A percentile compares a stretch with the other conserved stretches of the same genome.
Conservation (phyloP, 2,888 invertebrate genomes). For the Gibbula magus region DNA sequence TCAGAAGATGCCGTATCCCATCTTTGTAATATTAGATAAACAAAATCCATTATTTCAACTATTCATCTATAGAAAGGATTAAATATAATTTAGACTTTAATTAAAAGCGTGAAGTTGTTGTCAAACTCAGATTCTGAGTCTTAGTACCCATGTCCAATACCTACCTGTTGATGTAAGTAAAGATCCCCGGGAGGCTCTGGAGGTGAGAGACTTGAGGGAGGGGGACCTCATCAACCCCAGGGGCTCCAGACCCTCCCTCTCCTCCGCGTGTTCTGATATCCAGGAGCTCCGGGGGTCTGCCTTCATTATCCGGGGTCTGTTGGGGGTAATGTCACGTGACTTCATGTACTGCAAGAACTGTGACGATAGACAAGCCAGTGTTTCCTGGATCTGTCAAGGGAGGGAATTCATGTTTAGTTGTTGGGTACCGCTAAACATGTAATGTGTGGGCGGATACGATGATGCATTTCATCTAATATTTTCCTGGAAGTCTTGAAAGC, state of each 20-base stretch:
- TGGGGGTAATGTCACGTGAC: conserved; percentile 46
- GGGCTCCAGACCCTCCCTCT: conserved; percentile 19
- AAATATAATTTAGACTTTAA: too few relatives aligned
- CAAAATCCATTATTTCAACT: too few relatives aligned
- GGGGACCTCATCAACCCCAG: not conserved
- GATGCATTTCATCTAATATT: not conserved
- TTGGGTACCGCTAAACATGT: not conserved
- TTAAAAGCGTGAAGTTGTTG: too few relatives aligned
- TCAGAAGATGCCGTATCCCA: too few relatives aligned
- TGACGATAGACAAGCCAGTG: conserved; percentile 53
- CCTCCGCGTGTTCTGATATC: conserved; percentile 26
- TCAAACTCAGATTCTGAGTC: too few relatives aligned
- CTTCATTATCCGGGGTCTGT: conserved; percentile 37
- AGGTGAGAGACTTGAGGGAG: conserved; percentile 3
- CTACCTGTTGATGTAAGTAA: not conserved
- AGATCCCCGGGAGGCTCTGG: not conserved
- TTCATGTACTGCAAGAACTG: conserved; percentile 57
- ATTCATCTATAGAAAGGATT: too few relatives aligned
- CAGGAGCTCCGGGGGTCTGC: conserved; percentile 33
- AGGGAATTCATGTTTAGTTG: not conserved
- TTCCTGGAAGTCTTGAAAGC: too few relatives aligned
- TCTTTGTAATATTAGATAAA: too few relatives aligned
- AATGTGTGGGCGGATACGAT: not conserved
- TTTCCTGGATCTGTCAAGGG: conserved; percentile 49
- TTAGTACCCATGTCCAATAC: too few relatives aligned